Base-by-base conservation (phyloP, 2,888 invertebrate genomes). In the Anthophora plumipes region DNA sequence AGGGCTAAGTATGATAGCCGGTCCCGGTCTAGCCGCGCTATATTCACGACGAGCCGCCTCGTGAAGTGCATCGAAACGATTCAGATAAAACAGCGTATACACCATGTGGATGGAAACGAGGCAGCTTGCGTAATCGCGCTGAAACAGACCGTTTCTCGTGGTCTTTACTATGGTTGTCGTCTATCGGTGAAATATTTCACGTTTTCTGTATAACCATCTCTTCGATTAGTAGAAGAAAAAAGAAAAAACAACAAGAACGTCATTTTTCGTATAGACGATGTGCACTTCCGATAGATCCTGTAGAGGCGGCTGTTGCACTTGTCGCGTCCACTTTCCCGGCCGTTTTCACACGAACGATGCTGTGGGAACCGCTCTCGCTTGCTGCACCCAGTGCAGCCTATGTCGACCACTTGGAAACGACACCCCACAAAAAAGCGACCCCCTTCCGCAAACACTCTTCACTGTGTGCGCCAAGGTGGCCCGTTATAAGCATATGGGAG, bases 311-410 rank as follows among this genome's bases (percentile, higher is more conserved):
- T 78, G 82, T 43, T 77, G 85, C 90, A 90, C 90, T 89, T 90
- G 90, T 91, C 90, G 88, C 88, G 86, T 86, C 81, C 87, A 89
- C 89, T 91, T 92, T 91, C 89, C 89, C 87, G 88, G 76, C 80
- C 76, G 88, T 89, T 91, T 92, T 91, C 92, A 92, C 92, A 92
- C 91, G 91, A 88, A 81, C 83, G 75, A 69, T 57, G 78, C 89
- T 92, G 92, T 92, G 92, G 92, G 92, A 92, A 92, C 90, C 89
- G 76, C 85, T 89, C 88, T 86, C 83, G 86, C 85, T 82, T 66
- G 86, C 86, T 87, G 87, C 90, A 86, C 89, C 88, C 89, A 89
- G 84, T 83, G 74, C 55, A 60, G 77, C 74, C 83, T 77, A 70
- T 77, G 85, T 77, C 81, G 86, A 82, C 77, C 83, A 75, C 71